A percentile compares a stretch with the other conserved stretches of the same genome.
Conservation (phyloP, 1,140 invertebrate species). For the Drosophila bocqueti region DNA sequence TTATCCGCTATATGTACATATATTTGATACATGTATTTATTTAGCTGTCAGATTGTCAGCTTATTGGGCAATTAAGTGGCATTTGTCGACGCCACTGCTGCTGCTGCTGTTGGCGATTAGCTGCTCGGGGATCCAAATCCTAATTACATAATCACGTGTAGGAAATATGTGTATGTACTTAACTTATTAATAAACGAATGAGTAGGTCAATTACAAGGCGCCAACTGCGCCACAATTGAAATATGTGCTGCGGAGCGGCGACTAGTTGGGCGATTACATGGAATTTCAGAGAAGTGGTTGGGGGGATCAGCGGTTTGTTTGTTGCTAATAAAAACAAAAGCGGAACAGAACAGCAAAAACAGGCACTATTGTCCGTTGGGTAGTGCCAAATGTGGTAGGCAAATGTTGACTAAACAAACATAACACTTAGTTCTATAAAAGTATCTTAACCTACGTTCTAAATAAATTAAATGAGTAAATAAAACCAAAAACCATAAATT, state of each 20-base stretch:
- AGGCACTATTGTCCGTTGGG: neutral
- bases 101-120: constrained; percentile 43
- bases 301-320: constrained; percentile 7
- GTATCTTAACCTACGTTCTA: neutral
- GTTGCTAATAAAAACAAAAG: constrained; percentile 21
- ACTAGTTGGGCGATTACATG: constrained; percentile 24
- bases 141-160: constrained; percentile 51
- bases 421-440: constrained; percentile 1
- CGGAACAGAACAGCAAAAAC: constrained; percentile 1
- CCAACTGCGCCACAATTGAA: constrained; percentile 55
- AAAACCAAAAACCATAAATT: neutral
- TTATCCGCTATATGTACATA: constrained; percentile 27
- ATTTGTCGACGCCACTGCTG: constrained; percentile 44
- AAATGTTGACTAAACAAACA: constrained; percentile 28
- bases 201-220: constrained; percentile 65
- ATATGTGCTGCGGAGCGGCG: constrained; percentile 6
- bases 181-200: constrained; percentile 45
- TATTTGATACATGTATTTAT: neutral
- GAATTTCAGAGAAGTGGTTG: constrained; percentile 9
- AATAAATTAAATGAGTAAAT: neutral
- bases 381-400: constrained; percentile 7
- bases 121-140: constrained; percentile 35
- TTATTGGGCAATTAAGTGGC: constrained; percentile 53
- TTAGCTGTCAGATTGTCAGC: constrained; percentile 43
- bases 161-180: constrained; percentile 34